Conservation (phyloP, 2,113 vertebrate species). For the Gymnorhina tibicen region DNA sequence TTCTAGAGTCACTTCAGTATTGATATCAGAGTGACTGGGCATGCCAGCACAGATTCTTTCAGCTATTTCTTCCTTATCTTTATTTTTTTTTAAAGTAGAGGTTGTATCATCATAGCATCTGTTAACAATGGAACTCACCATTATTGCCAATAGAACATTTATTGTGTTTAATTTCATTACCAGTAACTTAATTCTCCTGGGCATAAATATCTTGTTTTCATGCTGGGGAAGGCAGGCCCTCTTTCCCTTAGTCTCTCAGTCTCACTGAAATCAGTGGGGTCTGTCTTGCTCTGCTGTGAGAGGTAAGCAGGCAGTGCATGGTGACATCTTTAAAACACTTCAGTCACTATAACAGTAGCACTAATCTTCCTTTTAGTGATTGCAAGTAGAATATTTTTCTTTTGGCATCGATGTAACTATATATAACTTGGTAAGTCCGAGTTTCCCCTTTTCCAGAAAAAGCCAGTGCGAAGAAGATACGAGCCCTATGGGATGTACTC, state of each 20-base stretch:
- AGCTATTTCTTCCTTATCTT: not conserved
- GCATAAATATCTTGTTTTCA: not conserved
- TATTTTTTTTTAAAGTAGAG: not conserved
- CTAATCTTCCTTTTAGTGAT: not conserved
- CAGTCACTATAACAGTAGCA: not conserved
- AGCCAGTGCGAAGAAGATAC: constrained; percentile 88
- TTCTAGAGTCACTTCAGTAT: not conserved
- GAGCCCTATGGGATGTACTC: constrained; percentile 98
- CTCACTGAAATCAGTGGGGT: not conserved
- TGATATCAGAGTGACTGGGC: not conserved
- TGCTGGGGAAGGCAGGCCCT: not conserved
- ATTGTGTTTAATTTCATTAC: not conserved
- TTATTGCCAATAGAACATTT: not conserved
- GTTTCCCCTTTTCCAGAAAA: constrained; percentile 77
- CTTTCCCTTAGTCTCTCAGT: not conserved
- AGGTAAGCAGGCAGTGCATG: not conserved
- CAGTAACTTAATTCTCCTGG: not conserved
- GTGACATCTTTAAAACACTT: not conserved
- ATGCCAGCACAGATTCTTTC: not conserved
- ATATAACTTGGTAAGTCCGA: not conserved
- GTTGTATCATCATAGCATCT: not conserved
- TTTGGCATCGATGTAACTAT: not conserved
- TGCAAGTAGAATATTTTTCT: not conserved
- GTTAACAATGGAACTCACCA: not conserved
- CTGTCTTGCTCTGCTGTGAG: not conserved